These are phyloP conservation scores for Holacanthella duospinosa DNA, from an alignment of 2,888 invertebrate genomes.

Conservation along the genomic window DNA sequence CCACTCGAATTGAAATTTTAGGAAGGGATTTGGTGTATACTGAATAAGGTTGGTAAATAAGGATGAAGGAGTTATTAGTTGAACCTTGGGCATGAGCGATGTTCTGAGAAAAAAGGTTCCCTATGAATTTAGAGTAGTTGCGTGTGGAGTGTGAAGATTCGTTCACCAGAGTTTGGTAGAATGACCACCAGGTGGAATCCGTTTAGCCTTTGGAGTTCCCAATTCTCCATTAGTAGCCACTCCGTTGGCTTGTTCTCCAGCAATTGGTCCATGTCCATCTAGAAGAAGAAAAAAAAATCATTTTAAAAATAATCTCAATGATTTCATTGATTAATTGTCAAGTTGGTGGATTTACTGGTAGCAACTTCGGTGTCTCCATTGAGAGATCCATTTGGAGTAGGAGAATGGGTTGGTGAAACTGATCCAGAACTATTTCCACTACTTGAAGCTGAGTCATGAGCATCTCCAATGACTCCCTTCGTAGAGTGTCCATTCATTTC, in stretches of 20 bases:
- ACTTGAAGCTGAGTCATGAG: not conserved
- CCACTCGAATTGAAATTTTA: too few relatives aligned
- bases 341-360: slow-evolving; percentile 17
- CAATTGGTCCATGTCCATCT: too few relatives aligned
- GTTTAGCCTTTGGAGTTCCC: slow-evolving; percentile 18
- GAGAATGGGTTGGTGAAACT: slow-evolving; percentile 22
- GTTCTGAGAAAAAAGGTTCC: too few relatives aligned
- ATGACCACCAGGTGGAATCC: slow-evolving; percentile 37
- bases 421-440: slow-evolving; percentile 24
- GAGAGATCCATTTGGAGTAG: slow-evolving; percentile 18
- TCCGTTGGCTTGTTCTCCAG: slow-evolving; percentile 5
- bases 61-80: too few relatives aligned
- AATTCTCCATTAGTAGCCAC: slow-evolving; percentile 12
- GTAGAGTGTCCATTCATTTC: not conserved
- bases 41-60: too few relatives aligned
- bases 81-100: too few relatives aligned
- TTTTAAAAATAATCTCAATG: not conserved
- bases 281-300: slow-evolving; percentile 2
- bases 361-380: slow-evolving; percentile 24
- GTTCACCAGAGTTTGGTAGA: slow-evolving; percentile 32
- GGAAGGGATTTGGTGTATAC: too few relatives aligned
- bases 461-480: slow-evolving; percentile 8
- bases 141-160: not conserved
- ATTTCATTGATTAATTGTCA: not conserved
- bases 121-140: not conserved